Evolutionary conservation across 2,797 vertebrate genomes (phyloP), one percentile per base, ranked within the genome.

Genomic region (Paedocypris micromegethes): DNA sequence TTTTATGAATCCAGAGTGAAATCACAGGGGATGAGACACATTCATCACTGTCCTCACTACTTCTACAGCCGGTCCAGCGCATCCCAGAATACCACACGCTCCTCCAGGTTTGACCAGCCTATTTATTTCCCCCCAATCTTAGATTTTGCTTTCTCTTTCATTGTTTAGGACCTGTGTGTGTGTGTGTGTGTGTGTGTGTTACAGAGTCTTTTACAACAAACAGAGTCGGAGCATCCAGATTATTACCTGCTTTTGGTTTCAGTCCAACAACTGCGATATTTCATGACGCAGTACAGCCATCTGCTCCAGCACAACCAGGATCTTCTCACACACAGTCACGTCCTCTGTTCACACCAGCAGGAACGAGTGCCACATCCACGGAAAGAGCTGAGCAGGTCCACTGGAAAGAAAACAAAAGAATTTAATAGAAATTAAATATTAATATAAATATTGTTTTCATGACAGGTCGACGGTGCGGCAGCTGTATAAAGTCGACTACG

Each of bases 61-160:
- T 98, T 72, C 93, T 98, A 55, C 93, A 95, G 73, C 95, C 95
- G n/a, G 94, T 97, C 52, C 96, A 95, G 78, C 91, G 94, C 77
- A 92, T 98, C 76, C 95, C 94, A 0, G 94, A 97, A 77, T 98
- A 98, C 72, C 90, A 96, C 75, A 88, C 92, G 75, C 91, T 96
- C 63, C 84, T 98, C 46, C 96, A 98, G 92, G 96, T 23, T 23
- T 23, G 23, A 23, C 23, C 23, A 40, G 6, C 46, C 37, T 49
- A 1, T 9, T 42, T 9, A 9, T 3, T 9, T 23, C 23, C 23
- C 23, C 23, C 23, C 23, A 23, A 23, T 23, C 23, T 23, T 23
- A 23, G 23, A 23, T 23, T 23, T 23, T 23, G 23, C 23, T 23
- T 23, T 23, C 23, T 23, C 23, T 23, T 23, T 23, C 23, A 4